Evolutionary conservation across 37 sponge, comb jelly and placozoan genomes (phyloP).

Genomic region (Chondrilla cf. caribensis): DNA sequence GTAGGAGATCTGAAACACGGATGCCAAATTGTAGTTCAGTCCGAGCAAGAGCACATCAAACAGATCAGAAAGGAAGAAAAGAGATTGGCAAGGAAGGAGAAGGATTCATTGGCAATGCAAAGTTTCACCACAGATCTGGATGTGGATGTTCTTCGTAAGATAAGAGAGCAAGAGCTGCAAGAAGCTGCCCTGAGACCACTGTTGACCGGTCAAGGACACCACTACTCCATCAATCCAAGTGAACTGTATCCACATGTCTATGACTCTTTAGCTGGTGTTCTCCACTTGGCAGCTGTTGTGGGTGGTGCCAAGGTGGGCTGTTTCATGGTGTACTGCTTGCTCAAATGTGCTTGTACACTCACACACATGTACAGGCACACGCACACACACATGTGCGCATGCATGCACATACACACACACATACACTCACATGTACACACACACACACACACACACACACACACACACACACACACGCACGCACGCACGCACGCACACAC

Average conservation of each 20-base stretch:
- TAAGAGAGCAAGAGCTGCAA: slow-evolving; percentile 65
- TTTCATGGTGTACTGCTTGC: neutral
- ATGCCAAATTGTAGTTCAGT: slow-evolving; percentile 29
- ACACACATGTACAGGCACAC: neutral
- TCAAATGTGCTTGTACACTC: no score
- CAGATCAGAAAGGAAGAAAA: slow-evolving; percentile 68
- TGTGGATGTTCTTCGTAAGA: neutral
- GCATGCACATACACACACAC: no score
- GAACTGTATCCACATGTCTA: slow-evolving; percentile 77
- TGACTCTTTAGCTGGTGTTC: slow-evolving; percentile 71
- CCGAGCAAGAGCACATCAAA: slow-evolving; percentile 79
- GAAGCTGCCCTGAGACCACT: slow-evolving; percentile 65
- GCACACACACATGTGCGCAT: neutral
- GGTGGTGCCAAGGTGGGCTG: slow-evolving; percentile 55
- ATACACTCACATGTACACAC: neutral
- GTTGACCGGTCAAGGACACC: slow-evolving; percentile 35
- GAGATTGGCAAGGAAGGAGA: slow-evolving; percentile 37
- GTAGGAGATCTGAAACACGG: neutral
- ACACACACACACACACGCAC: slow-evolving; percentile 12
- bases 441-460: neutral
- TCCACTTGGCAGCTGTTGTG: slow-evolving; percentile 56
- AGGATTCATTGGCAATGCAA: neutral
- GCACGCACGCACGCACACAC: no score
- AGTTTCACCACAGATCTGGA: neutral
- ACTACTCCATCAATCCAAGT: slow-evolving; percentile 22